These are phyloP conservation scores for Phainopepla nitens DNA, from an alignment of 2,113 vertebrate species.

Conservation along the genomic window DNA sequence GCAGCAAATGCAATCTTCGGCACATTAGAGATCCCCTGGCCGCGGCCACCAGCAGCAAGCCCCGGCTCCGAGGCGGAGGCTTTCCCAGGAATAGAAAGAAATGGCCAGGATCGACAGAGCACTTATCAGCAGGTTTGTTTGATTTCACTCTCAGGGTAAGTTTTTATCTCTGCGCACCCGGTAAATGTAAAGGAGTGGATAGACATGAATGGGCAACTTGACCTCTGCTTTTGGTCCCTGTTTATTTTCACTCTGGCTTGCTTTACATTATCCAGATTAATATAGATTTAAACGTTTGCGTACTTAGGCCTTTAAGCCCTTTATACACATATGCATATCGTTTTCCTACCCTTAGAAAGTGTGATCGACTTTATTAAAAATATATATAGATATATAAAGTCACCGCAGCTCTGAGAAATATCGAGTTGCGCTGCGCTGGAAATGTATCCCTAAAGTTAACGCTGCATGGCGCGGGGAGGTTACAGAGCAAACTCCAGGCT, in stretches of 20 bases:
- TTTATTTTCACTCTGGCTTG: constrained; percentile 61
- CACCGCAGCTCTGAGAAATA: background rate
- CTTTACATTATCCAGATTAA: constrained; percentile 62
- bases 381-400: background rate
- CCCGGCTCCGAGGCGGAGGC: constrained; percentile 32
- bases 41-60: constrained; percentile 1
- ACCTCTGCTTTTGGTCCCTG: constrained; percentile 55
- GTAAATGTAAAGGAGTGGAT: constrained; percentile 49
- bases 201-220: constrained; percentile 64
- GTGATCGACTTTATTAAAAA: constrained; percentile 7
- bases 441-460: background rate
- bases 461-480: background rate
- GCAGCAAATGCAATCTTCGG: constrained; percentile 71
- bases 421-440: background rate
- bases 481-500: background rate
- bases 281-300: constrained; percentile 62
- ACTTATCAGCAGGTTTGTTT: constrained; percentile 75
- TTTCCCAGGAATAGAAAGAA: constrained; percentile 38
- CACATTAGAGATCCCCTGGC: constrained; percentile 59
- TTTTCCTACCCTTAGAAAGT: background rate
- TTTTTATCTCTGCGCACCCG: constrained; percentile 61
- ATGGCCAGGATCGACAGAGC: constrained; percentile 28
- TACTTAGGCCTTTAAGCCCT: constrained; percentile 51
- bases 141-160: constrained; percentile 63
- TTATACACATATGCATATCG: constrained; percentile 29